Conservation (phyloP, 2,113 vertebrate genomes). For the Setophaga coronata region DNA sequence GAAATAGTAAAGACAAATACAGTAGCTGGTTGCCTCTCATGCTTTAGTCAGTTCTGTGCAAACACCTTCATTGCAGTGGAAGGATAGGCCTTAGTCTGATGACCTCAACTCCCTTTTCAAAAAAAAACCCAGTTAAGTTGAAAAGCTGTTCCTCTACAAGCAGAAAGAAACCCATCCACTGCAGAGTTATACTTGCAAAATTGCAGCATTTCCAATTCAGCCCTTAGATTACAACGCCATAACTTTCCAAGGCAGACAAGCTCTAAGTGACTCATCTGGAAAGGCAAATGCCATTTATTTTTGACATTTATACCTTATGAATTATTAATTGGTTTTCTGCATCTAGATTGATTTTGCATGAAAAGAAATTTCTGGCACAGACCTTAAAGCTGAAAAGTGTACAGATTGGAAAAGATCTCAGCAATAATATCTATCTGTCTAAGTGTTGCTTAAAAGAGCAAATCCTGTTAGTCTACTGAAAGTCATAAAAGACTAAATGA, state of each 20-base stretch:
- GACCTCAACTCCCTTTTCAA: background rate
- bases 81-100: background rate
- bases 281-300: conserved; percentile 13
- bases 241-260: background rate
- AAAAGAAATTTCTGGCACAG: background rate
- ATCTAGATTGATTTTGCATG: conserved; percentile 3
- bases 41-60: background rate
- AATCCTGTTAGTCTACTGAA: background rate
- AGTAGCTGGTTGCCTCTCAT: background rate
- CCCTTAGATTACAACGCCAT: background rate
- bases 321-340: conserved; percentile 6
- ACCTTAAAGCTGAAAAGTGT: background rate
- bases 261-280: background rate
- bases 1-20: background rate
- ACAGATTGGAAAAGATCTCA: background rate
- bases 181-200: background rate
- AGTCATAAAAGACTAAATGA: background rate
- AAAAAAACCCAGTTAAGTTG: background rate
- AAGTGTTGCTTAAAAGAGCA: background rate
- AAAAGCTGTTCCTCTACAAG: background rate
- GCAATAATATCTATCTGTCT: background rate
- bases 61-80: background rate
- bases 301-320: conserved; percentile 23
- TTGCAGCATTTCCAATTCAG: background rate
- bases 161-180: background rate